These are phyloP conservation scores for Electrophaes corylata DNA, from an alignment of 2,888 invertebrate species.

Conservation along the genomic window DNA sequence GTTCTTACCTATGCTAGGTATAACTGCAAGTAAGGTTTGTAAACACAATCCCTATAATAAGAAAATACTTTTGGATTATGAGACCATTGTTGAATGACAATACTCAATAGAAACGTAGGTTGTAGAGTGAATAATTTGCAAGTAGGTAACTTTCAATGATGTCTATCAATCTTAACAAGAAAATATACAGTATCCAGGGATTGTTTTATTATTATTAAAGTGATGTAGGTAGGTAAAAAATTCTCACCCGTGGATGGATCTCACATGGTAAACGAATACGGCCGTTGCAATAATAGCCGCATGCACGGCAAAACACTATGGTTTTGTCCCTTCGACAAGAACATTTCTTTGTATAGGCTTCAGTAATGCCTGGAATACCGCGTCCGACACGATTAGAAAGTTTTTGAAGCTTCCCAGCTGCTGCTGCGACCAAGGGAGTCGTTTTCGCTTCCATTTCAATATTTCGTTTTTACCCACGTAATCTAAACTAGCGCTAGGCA, in stretches of 20 bases:
- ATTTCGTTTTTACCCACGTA: background rate
- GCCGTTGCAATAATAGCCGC: constrained; percentile 75
- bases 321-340: constrained; percentile 70
- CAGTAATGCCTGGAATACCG: constrained; percentile 65
- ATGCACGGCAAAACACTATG: constrained; percentile 74
- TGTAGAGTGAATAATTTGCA: too few species aligned
- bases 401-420: constrained; percentile 61
- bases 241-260: constrained; percentile 71
- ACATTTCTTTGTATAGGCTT: constrained; percentile 62
- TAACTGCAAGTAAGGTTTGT: too few species aligned
- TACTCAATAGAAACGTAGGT: too few species aligned
- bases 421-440: constrained; percentile 72
- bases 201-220: background rate
- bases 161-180: too few species aligned
- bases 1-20: too few species aligned
- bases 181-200: too few species aligned
- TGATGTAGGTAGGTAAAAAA: background rate
- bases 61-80: too few species aligned
- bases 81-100: too few species aligned
- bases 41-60: too few species aligned
- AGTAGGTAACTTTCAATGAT: too few species aligned
- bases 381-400: constrained; percentile 62
- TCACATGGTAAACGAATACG: constrained; percentile 73
- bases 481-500: too few species aligned
- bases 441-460: constrained; percentile 50